Evolutionary conservation across 2,888 invertebrate species (phyloP).

Genomic region (Allophyes oxyacanthae): DNA sequence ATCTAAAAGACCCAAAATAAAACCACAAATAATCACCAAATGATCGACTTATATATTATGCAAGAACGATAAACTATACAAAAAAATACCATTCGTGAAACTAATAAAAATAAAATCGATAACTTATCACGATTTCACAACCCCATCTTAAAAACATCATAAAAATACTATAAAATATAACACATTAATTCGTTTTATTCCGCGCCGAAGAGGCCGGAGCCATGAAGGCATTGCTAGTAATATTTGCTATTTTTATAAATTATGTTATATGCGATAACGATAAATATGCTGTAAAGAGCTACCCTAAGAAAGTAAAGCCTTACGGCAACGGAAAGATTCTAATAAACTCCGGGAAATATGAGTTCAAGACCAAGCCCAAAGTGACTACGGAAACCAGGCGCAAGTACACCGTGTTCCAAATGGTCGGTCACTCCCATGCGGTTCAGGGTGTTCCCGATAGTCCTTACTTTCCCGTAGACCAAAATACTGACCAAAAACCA

Average conservation of each 20-base stretch:
- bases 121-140: constrained; percentile 63
- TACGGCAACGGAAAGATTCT: constrained; percentile 60
- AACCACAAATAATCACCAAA: constrained; percentile 5
- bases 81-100: constrained; percentile 3
- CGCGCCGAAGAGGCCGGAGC: constrained; percentile 24
- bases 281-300: constrained; percentile 40
- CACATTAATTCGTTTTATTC: constrained; percentile 38
- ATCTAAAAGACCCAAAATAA: background rate
- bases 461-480: constrained; percentile 63
- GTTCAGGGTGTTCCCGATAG: constrained; percentile 62
- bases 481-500: constrained; percentile 51
- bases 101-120: constrained; percentile 55
- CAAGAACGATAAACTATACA: constrained; percentile 10
- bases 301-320: constrained; percentile 62
- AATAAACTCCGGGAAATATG: constrained; percentile 65
- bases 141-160: constrained; percentile 50
- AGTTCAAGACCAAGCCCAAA: constrained; percentile 35
- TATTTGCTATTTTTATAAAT: constrained; percentile 56
- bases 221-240: constrained; percentile 64
- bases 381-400: constrained; percentile 13
- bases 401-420: constrained; percentile 70
- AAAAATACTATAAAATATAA: constrained; percentile 53
- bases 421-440: constrained; percentile 26
- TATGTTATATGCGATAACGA: constrained; percentile 41
- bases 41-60: background rate